Conservation (phyloP, 2,113 vertebrate genomes). For the Madoqua kirkii region DNA sequence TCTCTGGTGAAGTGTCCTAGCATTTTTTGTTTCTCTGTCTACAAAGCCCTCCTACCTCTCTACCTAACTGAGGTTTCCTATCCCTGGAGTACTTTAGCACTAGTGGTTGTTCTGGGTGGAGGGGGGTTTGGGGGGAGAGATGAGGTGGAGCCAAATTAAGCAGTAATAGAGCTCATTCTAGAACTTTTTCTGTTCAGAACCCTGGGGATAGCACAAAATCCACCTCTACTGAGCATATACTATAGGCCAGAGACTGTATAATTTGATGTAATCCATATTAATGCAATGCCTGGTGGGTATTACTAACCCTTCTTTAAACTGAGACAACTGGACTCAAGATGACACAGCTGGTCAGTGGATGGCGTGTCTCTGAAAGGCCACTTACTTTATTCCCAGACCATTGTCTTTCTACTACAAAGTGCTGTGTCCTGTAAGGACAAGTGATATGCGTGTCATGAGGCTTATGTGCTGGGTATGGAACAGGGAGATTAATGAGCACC, state of each 20-base stretch:
- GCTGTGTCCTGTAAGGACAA: background rate
- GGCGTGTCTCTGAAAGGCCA: background rate
- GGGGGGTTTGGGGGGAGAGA: background rate
- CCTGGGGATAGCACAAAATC: background rate
- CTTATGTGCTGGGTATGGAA: background rate
- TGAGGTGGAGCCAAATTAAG: background rate
- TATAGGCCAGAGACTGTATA: background rate
- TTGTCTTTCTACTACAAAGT: background rate
- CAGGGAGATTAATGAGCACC: background rate
- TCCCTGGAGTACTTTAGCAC: background rate
- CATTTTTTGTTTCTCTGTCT: background rate
- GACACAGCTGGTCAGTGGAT: background rate
- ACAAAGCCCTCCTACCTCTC: background rate
- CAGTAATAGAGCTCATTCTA: background rate
- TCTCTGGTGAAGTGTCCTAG: background rate
- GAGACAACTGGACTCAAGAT: background rate
- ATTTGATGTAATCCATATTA: background rate
- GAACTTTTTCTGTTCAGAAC: background rate
- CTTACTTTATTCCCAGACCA: background rate
- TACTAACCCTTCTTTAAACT: background rate
- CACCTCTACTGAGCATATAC: background rate
- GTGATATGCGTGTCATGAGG: background rate
- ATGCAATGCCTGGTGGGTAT: background rate
- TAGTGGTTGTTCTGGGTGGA: no score
- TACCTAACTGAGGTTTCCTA: background rate